These are phyloP conservation scores for Aphelenchoides besseyi DNA, from an alignment of 1,140 invertebrate genomes.

Conservation along the genomic window DNA sequence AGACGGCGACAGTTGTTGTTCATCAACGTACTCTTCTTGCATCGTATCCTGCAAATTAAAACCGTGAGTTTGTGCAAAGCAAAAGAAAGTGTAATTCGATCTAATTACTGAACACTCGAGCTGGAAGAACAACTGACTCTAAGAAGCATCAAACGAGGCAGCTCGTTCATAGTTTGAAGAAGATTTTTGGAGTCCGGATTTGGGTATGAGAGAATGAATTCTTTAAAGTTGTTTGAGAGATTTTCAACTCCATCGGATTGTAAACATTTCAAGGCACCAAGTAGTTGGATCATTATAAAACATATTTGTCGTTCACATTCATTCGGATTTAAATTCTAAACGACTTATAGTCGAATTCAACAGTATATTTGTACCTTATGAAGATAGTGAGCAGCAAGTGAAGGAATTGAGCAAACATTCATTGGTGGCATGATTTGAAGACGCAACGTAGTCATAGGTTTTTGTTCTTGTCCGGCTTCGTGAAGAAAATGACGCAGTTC, in stretches of 20 bases:
- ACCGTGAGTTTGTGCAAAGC: background rate
- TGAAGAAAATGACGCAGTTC: conserved; percentile 33
- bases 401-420: conserved; percentile 46
- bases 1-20: conserved; percentile 11
- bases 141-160: conserved; percentile 72
- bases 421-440: conserved; percentile 46
- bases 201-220: conserved; percentile 68
- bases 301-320: conserved; percentile 65
- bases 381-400: conserved; percentile 47
- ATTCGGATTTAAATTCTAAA: conserved; percentile 38
- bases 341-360: background rate
- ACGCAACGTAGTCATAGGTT: conserved; percentile 6
- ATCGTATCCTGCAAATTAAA: conserved; percentile 64
- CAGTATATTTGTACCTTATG: conserved; percentile 43
- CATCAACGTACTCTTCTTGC: conserved; percentile 43
- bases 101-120: background rate
- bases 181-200: conserved; percentile 68
- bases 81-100: background rate
- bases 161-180: conserved; percentile 34
- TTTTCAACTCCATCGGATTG: conserved; percentile 79
- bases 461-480: conserved; percentile 33
- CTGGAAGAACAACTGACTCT: background rate
- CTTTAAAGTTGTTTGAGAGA: conserved; percentile 70
- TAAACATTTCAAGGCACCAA: conserved; percentile 76
- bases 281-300: conserved; percentile 76